A percentile compares a stretch with the other conserved stretches of the same genome.
phyloP scores from a whole-genome alignment of 2,888 invertebrate genomes.

The Lapara coniferarum region DNA sequence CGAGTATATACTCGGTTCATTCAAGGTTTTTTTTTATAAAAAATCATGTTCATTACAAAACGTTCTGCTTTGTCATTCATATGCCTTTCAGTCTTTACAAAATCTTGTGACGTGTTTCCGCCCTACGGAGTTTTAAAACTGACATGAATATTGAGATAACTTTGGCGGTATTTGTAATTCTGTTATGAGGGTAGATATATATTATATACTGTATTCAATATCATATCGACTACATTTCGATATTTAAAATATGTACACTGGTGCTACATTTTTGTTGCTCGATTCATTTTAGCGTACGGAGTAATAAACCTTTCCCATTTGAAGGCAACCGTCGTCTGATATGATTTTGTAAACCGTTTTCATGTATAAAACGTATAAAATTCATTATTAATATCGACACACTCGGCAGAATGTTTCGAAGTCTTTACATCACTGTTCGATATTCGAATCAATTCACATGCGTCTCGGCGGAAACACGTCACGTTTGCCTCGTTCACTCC shows the following conservation, averaged over 20 bases:
- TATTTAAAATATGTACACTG: not conserved
- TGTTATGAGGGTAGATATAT: not conserved
- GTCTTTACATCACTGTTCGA: not conserved
- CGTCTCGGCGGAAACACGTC: conserved; percentile 7
- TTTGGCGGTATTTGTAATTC: not conserved
- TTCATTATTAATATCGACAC: not conserved
- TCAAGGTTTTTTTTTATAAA: conserved; percentile 49
- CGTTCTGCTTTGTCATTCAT: conserved; percentile 27
- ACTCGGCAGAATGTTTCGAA: not conserved
- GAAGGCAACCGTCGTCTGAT: not conserved
- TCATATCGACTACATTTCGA: not conserved
- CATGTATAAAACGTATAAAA: conserved; percentile 4
- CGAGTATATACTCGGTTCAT: conserved; percentile 43
- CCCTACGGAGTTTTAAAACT: not conserved
- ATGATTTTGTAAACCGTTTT: not conserved
- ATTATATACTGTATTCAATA: not conserved
- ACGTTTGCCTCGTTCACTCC: conserved; percentile 40
- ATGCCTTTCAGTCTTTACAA: conserved; percentile 68
- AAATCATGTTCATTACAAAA: conserved; percentile 45
- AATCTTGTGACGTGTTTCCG: conserved; percentile 36
- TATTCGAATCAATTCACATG: not conserved
- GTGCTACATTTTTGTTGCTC: not conserved
- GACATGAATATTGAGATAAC: too few species aligned
- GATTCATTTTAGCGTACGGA: not conserved
- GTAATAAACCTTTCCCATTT: not conserved